phyloP scores from a whole-genome alignment of 1,140 invertebrate genomes.

The Caenorhabditis inopinata region DNA sequence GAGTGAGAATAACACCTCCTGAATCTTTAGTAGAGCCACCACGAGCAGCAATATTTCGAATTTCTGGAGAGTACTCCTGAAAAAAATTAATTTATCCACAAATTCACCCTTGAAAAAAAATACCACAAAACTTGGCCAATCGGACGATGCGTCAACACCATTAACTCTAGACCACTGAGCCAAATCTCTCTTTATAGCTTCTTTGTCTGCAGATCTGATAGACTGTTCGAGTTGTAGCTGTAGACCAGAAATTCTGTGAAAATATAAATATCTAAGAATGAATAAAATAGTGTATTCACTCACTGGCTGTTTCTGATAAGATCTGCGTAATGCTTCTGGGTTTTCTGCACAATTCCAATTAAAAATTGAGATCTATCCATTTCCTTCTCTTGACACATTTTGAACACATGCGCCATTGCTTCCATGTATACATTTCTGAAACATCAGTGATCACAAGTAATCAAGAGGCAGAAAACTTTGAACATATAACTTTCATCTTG shows the following conservation, averaged over 20 bases:
- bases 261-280: too few species aligned
- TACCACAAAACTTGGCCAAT: conserved; percentile 59
- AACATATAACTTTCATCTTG: neutral
- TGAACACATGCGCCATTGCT: conserved; percentile 65
- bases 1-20: conserved; percentile 55
- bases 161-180: conserved; percentile 55
- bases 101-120: too few species aligned
- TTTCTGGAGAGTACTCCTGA: conserved; percentile 61
- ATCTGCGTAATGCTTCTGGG: conserved; percentile 57
- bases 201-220: conserved; percentile 45
- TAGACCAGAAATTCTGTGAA: conserved; percentile 55
- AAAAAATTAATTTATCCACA: neutral
- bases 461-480: conserved; percentile 12
- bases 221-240: conserved; percentile 51
- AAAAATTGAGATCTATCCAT: conserved; percentile 59
- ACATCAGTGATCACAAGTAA: neutral
- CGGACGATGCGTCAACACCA: conserved; percentile 53
- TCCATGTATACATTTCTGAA: conserved; percentile 55
- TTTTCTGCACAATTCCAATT: conserved; percentile 59
- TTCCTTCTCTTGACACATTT: conserved; percentile 64
- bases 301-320: conserved; percentile 44
- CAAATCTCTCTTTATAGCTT: conserved; percentile 53
- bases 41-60: conserved; percentile 51
- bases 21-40: conserved; percentile 23
- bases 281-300: neutral